Conservation (phyloP, 1,140 invertebrate genomes). For the Choristoneura fumiferana region DNA sequence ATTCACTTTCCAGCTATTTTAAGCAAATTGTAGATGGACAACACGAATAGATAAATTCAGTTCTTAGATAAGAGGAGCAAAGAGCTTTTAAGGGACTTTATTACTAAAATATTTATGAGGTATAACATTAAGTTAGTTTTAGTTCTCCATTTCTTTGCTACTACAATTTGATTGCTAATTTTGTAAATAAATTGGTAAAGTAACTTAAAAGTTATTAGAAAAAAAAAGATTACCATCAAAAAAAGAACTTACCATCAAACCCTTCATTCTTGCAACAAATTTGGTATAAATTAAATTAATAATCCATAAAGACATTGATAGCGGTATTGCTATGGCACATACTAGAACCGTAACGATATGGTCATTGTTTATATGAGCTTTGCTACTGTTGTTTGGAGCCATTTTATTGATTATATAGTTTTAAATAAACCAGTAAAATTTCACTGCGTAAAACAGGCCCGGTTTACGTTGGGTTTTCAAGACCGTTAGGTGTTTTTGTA, state of each 20-base stretch:
- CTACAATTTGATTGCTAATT: no score
- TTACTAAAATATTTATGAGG: no score
- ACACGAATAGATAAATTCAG: no score
- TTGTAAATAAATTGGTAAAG: no score
- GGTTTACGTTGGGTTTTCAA: no score
- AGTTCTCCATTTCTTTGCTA: no score
- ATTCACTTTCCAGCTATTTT: no score
- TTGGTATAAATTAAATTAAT: constrained; percentile 83
- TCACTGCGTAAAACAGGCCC: no score
- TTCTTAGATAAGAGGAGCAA: constrained; percentile 18
- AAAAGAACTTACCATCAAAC: constrained; percentile 78
- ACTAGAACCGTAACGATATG: constrained; percentile 81
- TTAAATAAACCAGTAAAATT: no score
- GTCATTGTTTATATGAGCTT: constrained; percentile 40
- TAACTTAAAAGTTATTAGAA: constrained; percentile 21
- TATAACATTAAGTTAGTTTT: no score
- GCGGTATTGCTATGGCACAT: constrained; percentile 83
- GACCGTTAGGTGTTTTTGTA: no score
- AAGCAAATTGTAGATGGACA: no score
- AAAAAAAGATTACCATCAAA: constrained; percentile 18
- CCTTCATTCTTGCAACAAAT: constrained; percentile 73
- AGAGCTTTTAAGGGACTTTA: not conserved
- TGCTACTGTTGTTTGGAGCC: constrained; percentile 6
- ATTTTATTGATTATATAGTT: not conserved
- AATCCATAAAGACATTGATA: constrained; percentile 87